These are phyloP conservation scores for Mormyrops attenuatus DNA, from an alignment of 2,797 vertebrate genomes.

Conservation along the genomic window DNA sequence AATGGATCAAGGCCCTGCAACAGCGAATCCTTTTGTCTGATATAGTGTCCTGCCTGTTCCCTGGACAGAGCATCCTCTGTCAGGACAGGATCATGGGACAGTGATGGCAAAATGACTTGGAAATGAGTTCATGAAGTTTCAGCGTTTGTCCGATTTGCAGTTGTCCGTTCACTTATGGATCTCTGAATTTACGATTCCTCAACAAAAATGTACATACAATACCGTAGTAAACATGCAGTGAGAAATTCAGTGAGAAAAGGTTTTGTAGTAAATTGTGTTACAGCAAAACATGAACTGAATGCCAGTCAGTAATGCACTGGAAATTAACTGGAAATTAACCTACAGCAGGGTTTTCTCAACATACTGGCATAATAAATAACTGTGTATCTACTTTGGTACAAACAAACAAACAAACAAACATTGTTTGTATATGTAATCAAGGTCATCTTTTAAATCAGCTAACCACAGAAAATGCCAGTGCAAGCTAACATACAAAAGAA, in stretches of 20 bases:
- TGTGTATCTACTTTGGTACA: background rate
- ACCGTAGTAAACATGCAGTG: background rate
- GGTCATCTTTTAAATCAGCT: background rate
- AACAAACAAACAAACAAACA: background rate
- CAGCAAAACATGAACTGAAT: background rate
- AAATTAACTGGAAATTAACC: background rate
- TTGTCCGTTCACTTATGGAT: background rate
- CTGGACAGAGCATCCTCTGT: slow-evolving; percentile 22
- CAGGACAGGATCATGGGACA: background rate
- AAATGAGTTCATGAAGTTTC: background rate
- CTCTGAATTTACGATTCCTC: background rate
- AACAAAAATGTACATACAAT: background rate
- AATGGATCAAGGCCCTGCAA: slow-evolving; percentile 15
- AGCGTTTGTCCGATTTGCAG: background rate
- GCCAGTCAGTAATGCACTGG: background rate
- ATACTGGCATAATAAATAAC: background rate
- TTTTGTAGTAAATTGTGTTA: background rate
- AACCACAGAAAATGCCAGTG: background rate
- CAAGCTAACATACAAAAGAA: background rate
- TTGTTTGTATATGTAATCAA: background rate
- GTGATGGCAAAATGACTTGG: background rate
- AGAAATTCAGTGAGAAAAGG: background rate
- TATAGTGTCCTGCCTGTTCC: background rate
- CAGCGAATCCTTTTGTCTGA: slow-evolving; percentile 18
- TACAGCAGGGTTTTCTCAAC: background rate